Percentiles rank a stretch among this genome's conserved stretches.
These are phyloP conservation scores for Bergia sp. DNA, from an alignment of 92 coral and sea anemone genomes.

Conservation along the genomic window DNA sequence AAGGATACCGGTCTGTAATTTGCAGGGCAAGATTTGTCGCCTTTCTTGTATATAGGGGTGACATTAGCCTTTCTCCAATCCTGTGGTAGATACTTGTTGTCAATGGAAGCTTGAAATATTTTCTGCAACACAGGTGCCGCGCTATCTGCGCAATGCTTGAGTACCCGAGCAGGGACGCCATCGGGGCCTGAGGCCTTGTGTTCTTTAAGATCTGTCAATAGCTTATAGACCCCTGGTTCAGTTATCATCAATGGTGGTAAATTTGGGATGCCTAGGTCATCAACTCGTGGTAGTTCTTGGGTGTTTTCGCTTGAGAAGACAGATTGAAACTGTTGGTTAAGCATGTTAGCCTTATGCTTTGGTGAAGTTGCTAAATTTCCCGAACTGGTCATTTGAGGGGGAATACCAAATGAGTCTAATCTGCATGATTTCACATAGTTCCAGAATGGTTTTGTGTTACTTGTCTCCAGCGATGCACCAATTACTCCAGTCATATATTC, in stretches of 20 bases:
- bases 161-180: slow-evolving; percentile 38
- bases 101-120: slow-evolving; percentile 42
- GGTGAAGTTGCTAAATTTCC: slow-evolving; percentile 28
- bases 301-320: slow-evolving; percentile 18
- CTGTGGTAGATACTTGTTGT: slow-evolving; percentile 24
- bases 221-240: slow-evolving; percentile 19
- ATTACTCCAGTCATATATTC: no score
- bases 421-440: no score
- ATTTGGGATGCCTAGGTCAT: slow-evolving; percentile 28
- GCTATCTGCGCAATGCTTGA: slow-evolving; percentile 36
- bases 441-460: no score
- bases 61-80: slow-evolving; percentile 33
- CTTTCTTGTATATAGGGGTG: slow-evolving; percentile 30
- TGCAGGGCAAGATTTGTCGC: slow-evolving; percentile 10
- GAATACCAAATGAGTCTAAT: neutral
- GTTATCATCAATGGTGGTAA: slow-evolving; percentile 29
- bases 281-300: slow-evolving; percentile 25
- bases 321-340: slow-evolving; percentile 35
- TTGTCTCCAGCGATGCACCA: no score
- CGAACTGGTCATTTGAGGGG: neutral
- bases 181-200: slow-evolving; percentile 33
- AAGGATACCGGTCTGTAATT: slow-evolving; percentile 29
- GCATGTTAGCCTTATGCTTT: slow-evolving; percentile 9
- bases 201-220: slow-evolving; percentile 31
- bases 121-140: slow-evolving; percentile 36